Base-by-base conservation (phyloP, 1,140 invertebrate genomes). In the Brachionus koreanus region DNA sequence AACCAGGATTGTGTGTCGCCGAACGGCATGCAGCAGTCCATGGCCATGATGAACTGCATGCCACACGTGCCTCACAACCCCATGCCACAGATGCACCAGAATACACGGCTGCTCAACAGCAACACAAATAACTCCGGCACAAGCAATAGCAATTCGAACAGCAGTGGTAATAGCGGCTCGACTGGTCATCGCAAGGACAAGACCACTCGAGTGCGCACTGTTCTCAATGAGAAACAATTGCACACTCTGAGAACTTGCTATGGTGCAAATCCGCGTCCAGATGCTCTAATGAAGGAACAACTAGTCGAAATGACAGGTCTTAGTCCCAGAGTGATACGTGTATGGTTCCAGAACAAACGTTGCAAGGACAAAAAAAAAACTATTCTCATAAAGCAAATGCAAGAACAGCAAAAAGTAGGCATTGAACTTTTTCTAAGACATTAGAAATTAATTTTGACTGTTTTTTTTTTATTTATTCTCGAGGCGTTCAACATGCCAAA, bases 281-380 rank as follows among this genome's bases (percentile, higher is more conserved):
- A 99, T 89, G 97, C 97, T 9, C 91, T 98, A 33, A 98, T 98
- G 95, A 99, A 99, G 90, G 97, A 99, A 87, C 96, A 98, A 87
- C 90, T 99, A 75, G 96, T 98, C 10, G 97, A 99, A 88, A 98
- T 98, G 95, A 99, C 97, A 0, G 92, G 94, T 0, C 91, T 99
- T 2, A 96, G 94, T 85, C 95, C 96, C 1, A 89, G 96, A 16
- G 96, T 99, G 81, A 98, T 98, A 85, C 91, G 96, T 85, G 96
- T 98, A 19, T 98, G 97, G 96, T 98, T 98, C 90, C 89, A 99
- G 89, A 99, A 99, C 90, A 99, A 99, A 88, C 90, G 97, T 33
- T 99, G 97, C 90, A 99, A 99, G 89, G 97, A 99, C 89, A 99
- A 99, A 89, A 99, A 99, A 90, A 93, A 95, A 86, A 95, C 94